phyloP scores from a whole-genome alignment of 2,113 vertebrate species.

The Corydoras maculifer region DNA sequence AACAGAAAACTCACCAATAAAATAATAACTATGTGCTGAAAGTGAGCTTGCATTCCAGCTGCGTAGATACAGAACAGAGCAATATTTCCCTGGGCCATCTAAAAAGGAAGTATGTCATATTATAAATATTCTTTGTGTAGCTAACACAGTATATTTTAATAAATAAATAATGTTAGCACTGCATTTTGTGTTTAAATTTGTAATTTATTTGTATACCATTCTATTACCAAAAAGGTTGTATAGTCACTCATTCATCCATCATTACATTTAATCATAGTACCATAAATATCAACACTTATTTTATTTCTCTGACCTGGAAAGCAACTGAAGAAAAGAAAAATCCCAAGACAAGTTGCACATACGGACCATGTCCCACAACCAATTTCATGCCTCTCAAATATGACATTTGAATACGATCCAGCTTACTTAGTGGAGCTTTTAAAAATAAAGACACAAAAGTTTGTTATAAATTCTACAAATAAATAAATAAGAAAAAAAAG shows the following conservation, averaged over 20 bases:
- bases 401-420: constrained; percentile 41
- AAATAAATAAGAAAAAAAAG: too few species aligned
- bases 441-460: neutral
- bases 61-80: constrained; percentile 59
- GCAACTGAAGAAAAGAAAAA: constrained; percentile 58
- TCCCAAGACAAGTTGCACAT: constrained; percentile 48
- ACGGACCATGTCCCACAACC: constrained; percentile 49
- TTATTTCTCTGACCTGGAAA: constrained; percentile 52
- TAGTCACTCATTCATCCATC: too few species aligned
- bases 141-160: too few species aligned
- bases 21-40: constrained; percentile 59
- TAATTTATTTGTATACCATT: too few species aligned
- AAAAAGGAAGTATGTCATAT: neutral
- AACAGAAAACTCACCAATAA: constrained; percentile 50
- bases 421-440: constrained; percentile 32
- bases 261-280: too few species aligned
- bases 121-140: too few species aligned
- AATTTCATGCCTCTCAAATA: constrained; percentile 48
- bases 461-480: neutral
- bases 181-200: neutral
- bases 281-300: neutral
- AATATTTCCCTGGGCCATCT: constrained; percentile 59
- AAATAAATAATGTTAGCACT: neutral
- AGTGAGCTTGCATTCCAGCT: constrained; percentile 39
- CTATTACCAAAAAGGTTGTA: too few species aligned